Base-by-base conservation (phyloP, 1,140 invertebrate species). In the Drosophila mayri region DNA sequence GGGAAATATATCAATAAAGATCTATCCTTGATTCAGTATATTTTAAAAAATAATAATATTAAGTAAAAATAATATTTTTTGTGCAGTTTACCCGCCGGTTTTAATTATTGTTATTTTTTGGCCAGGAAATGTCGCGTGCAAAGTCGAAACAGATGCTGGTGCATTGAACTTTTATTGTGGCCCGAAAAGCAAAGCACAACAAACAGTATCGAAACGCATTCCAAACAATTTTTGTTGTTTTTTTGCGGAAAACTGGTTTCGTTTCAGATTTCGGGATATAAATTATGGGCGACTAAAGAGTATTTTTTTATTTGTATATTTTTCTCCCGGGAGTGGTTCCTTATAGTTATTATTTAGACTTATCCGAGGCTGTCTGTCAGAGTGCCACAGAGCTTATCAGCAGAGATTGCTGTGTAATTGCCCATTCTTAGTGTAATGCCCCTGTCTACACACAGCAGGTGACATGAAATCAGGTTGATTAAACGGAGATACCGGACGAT, bases 221-320 rank as follows among this genome's bases (percentile, higher is more conserved):
- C 68, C 68, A 59, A 72, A 59, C 68, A 59, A 66, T 3, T 30
- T 50, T 63, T 74, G 61, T 52, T 44, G 4, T 44, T 54, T 54
- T 54, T 54, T 47, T 30, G 71, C 35, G n/a, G 14, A 35, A 47
- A 85, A 85, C 82, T 40, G 83, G 82, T 85, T 86, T 65, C 44
- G 22, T 46, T 47, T 47, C 52, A 47, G 25, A 46, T 49, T 41
- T 22, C 18, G 30, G 32, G 32, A 37, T 54, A 54, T 84, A 57
- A 63, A 63, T 76, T 72, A 57, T 61, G 44, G 18, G 18, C 10
- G 16, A 44, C 4, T 37, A 37, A 10, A 37, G 18, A 16, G 14
- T 3, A 16, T 62, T 67, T 59, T 59, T 76, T 72, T 63, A 58
- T 43, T 18, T 70, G 28, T 81, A 49, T 57, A 35, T 40, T 3